These are phyloP conservation scores for Ailurus styani DNA, from an alignment of 2,113 vertebrate genomes.

Conservation along the genomic window DNA sequence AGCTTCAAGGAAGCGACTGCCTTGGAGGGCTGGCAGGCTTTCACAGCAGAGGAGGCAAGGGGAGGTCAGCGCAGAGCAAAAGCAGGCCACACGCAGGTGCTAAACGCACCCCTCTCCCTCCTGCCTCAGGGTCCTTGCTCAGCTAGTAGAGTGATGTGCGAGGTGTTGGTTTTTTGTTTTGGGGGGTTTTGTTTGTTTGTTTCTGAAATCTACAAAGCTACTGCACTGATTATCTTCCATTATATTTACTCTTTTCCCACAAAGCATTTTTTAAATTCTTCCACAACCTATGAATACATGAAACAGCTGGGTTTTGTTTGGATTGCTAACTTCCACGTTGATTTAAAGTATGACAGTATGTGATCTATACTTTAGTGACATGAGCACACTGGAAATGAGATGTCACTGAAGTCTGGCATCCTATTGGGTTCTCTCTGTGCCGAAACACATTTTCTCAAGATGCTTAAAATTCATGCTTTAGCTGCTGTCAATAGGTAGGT, in stretches of 20 bases:
- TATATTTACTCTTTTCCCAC: not conserved
- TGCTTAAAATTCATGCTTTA: not conserved
- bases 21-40: too few relatives aligned
- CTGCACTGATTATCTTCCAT: not conserved
- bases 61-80: not conserved
- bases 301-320: not conserved
- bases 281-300: not conserved
- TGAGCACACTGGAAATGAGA: not conserved
- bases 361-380: not conserved
- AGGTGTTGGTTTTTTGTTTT: not conserved
- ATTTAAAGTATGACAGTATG: not conserved
- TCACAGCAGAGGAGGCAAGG: rapidly evolving
- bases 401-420: not conserved
- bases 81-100: rapidly evolving
- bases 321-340: not conserved
- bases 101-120: not conserved
- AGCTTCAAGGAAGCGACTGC: not conserved
- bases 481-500: too few relatives aligned
- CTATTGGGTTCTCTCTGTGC: not conserved
- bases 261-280: not conserved
- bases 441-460: not conserved
- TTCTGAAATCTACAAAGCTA: not conserved
- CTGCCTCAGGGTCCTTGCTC: not conserved
- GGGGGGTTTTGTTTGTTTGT: not conserved
- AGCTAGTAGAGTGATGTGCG: not conserved